Conservation (phyloP, 2,797 vertebrate genomes). For the Chelidonichthys spinosus region DNA sequence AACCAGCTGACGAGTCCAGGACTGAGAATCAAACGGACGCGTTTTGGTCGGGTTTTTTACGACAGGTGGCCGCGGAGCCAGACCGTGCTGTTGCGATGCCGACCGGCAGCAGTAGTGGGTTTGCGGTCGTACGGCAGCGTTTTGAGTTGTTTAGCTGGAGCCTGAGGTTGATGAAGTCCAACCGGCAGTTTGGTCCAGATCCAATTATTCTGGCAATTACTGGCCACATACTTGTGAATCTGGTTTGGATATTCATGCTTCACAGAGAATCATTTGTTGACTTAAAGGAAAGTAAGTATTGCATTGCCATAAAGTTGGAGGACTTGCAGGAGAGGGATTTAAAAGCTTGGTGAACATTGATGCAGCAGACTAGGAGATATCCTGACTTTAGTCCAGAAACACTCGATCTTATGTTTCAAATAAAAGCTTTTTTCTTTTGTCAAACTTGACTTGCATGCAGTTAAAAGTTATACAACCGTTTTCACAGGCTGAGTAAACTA, state of each 20-base stretch:
- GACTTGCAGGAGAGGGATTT: background rate
- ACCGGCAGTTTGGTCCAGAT: background rate
- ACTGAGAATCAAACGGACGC: background rate
- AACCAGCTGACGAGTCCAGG: constrained; percentile 16
- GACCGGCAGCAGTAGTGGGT: background rate
- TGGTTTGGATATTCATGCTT: constrained; percentile 1
- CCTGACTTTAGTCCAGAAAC: background rate
- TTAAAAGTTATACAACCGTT: background rate
- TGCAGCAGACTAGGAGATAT: background rate
- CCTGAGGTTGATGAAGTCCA: constrained; percentile 8
- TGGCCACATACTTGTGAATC: constrained; percentile 2
- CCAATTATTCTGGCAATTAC: constrained; percentile 13
- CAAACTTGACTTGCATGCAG: background rate
- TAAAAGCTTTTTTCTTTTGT: too few species aligned
- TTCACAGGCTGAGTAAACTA: constrained; percentile 1
- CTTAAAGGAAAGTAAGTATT: background rate
- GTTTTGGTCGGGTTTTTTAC: background rate
- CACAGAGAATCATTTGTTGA: background rate
- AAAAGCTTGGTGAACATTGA: background rate
- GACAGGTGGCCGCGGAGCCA: background rate
- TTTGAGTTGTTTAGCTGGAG: constrained; percentile 6
- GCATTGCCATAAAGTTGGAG: background rate
- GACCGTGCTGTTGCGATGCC: constrained; percentile 2
- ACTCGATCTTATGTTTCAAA: background rate
- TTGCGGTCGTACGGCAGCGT: background rate